Evolutionary conservation across 1,140 invertebrate genomes (phyloP), one percentile per base, ranked within the genome.

Genomic region (Meloidogyne chitwoodi): DNA sequence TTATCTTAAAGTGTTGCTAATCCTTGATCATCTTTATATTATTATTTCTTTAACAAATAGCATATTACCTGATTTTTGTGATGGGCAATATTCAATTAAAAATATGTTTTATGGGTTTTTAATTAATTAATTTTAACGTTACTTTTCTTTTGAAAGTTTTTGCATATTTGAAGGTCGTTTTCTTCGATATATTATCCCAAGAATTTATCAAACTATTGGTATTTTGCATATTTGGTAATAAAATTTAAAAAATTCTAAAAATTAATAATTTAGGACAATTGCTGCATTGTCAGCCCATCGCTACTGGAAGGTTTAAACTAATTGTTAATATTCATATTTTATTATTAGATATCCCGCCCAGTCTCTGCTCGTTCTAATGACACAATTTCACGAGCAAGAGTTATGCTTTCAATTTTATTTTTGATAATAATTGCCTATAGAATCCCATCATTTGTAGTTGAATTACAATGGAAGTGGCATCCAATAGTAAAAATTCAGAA

Each of bases 161-260:
- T 86, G 85, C 63, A 86, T 86, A 83, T 82, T 86, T 38, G 85
- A 87, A 74, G 38, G 85, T 31, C 77, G 85, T 34, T 87, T 86
- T 73, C 68, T 86, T 11, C 81, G 83, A 56, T 71, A 79, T 31
- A 80, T 79, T 31, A 73, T 87, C 72, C 85, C 85, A 26, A 71
- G 85, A 66, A 24, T 86, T n/a, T 81, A 84, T 72, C 61, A 75
- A 6, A 86, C 84, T 6, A 74, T 87, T 19, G 80, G 80, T 77
- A 83, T 82, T 22, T 68, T 86, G 19, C 85, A 86, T 73, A 83
- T 83, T 26, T 86, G 85, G 85, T 22, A 48, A 19, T 19, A 5
- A 56, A 56, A 8, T 8, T n/a, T n/a, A n/a, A 56, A 56, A 5
- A n/a, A n/a, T n/a, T 1, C 5, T 6, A 4, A 56, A 56, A 56